Percentiles rank a stretch among this genome's conserved stretches.
Conservation (phyloP, 1,140 invertebrate species). For the Leptinotarsa undecemlineata region DNA sequence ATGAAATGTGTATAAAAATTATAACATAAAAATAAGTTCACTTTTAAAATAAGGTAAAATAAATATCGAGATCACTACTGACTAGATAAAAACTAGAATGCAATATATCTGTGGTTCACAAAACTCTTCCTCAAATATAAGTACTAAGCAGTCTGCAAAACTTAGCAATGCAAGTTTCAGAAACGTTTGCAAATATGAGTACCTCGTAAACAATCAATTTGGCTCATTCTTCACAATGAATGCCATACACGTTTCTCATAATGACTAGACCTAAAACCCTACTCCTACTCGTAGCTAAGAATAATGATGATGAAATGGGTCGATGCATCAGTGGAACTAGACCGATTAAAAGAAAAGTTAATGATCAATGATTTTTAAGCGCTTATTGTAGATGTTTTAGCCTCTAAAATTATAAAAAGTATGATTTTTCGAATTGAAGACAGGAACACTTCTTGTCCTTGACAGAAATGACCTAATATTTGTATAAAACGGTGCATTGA, state of each 20-base stretch:
- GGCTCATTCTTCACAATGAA: conserved; percentile 24
- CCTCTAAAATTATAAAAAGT: conserved; percentile 44
- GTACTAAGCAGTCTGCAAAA: conserved; percentile 33
- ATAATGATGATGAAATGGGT: conserved; percentile 38
- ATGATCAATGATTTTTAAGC: conserved; percentile 24
- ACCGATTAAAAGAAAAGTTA: conserved; percentile 2
- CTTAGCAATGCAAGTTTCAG: conserved; percentile 36
- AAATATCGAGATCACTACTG: conserved; percentile 34
- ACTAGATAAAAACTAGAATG: conserved; percentile 29
- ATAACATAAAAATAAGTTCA: too few species aligned
- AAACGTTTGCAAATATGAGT: conserved; percentile 34
- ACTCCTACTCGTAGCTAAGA: conserved; percentile 46
- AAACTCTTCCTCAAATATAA: conserved; percentile 4
- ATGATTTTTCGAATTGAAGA: conserved; percentile 37
- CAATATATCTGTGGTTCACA: background rate
- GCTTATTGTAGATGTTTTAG: conserved; percentile 36
- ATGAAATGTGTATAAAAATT: too few species aligned
- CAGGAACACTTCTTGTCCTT: conserved; percentile 45
- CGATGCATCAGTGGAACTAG: conserved; percentile 23
- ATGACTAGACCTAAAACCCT: conserved; percentile 36
- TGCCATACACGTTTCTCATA: conserved; percentile 39
- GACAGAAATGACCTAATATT: conserved; percentile 45
- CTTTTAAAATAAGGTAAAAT: conserved; percentile 5
- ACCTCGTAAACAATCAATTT: conserved; percentile 31
- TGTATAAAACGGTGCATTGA: conserved; percentile 49